Conservation (phyloP, 1,140 invertebrate species). For the Drosophila watanabei region DNA sequence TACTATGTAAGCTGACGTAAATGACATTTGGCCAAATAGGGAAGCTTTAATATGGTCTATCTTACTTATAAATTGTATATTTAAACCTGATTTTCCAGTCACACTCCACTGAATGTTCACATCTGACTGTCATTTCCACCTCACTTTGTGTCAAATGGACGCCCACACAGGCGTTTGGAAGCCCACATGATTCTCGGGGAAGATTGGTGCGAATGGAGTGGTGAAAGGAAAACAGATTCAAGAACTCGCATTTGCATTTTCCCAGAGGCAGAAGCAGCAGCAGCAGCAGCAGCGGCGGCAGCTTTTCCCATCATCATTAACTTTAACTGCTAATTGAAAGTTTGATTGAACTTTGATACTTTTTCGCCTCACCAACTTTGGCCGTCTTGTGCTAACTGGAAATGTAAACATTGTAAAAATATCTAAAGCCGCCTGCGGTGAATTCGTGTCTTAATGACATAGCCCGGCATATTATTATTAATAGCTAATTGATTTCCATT, state of each 20-base stretch:
- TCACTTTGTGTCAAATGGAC: conserved; percentile 39
- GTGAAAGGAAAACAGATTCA: conserved; percentile 19
- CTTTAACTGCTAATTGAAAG: conserved; percentile 80
- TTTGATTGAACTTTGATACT: conserved; percentile 51
- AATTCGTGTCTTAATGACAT: conserved; percentile 56
- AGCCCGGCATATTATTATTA: conserved; percentile 63
- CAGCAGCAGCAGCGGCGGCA: conserved; percentile 13
- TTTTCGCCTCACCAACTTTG: conserved; percentile 8
- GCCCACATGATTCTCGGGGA: conserved; percentile 23
- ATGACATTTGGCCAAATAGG: conserved; percentile 12
- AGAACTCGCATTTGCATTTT: conserved; percentile 51
- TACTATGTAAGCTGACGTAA: neutral
- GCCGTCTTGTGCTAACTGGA: conserved; percentile 23
- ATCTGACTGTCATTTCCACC: conserved; percentile 41
- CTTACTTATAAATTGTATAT: conserved; percentile 13
- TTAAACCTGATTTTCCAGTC: conserved; percentile 36
- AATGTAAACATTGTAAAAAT: conserved; percentile 50
- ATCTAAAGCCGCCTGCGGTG: conserved; percentile 29
- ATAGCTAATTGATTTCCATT: conserved; percentile 77
- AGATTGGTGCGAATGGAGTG: conserved; percentile 29
- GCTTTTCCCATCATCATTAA: conserved; percentile 52
- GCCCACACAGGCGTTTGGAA: conserved; percentile 30
- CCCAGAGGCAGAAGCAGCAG: conserved; percentile 24
- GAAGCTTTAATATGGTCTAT: conserved; percentile 7
- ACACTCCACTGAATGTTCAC: conserved; percentile 32